Conservation (phyloP, 2,797 vertebrate species). For the Alosa sapidissima region DNA sequence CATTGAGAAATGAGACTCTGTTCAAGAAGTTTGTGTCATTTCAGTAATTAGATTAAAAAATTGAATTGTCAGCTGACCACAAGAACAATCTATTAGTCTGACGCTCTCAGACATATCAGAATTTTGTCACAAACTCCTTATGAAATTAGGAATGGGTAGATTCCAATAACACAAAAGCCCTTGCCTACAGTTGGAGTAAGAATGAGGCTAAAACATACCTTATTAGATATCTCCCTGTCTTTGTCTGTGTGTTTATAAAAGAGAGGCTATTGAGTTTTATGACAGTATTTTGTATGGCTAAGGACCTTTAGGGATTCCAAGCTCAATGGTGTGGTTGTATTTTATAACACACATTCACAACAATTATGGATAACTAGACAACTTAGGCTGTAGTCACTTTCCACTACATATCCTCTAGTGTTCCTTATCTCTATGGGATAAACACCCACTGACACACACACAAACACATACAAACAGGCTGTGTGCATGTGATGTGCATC, state of each 20-base stretch:
- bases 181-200: neutral
- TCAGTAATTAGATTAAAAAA: neutral
- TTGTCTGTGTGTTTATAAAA: neutral
- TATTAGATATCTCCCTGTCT: neutral
- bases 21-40: neutral
- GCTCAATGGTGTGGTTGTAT: neutral
- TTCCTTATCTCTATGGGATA: neutral
- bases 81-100: neutral
- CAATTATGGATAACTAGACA: neutral
- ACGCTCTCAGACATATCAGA: neutral
- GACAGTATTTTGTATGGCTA: neutral
- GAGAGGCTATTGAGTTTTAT: neutral
- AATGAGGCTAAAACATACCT: neutral
- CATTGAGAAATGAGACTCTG: neutral
- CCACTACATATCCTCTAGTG: neutral
- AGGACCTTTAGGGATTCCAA: neutral
- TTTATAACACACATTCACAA: neutral
- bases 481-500: conserved; percentile 66
- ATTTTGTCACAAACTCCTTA: neutral
- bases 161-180: neutral
- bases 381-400: neutral
- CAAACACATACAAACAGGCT: conserved; percentile 50
- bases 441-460: neutral
- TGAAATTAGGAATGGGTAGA: neutral
- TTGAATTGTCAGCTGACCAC: neutral